phyloP scores from a whole-genome alignment of 37 sponge, comb jelly and placozoan species.

The Oscarella lobularis region DNA sequence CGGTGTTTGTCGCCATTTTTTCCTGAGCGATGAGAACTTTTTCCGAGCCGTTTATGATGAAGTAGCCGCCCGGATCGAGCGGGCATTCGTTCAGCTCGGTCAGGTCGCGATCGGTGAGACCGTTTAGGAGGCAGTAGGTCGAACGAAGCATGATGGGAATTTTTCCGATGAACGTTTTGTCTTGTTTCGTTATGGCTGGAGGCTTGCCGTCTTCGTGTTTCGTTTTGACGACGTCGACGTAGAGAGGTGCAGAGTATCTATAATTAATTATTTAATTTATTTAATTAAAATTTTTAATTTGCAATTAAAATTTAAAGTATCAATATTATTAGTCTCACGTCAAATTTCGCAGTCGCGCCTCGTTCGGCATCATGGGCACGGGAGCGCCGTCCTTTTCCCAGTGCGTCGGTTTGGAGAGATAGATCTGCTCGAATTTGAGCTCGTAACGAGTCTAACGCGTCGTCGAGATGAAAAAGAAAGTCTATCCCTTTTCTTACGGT shows the following conservation, averaged over 20 bases:
- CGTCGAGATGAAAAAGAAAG: not conserved
- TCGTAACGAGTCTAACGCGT: slow-evolving; percentile 61
- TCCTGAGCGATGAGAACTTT: slow-evolving; percentile 99
- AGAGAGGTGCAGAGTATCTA: slow-evolving; percentile 87
- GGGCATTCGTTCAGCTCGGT: slow-evolving; percentile 99
- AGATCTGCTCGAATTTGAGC: slow-evolving; percentile 99
- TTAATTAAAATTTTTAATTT: too few species aligned
- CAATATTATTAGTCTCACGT: slow-evolving; percentile 39
- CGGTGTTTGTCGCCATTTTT: slow-evolving; percentile 99
- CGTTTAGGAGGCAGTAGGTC: slow-evolving; percentile 88
- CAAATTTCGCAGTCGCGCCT: slow-evolving; percentile 92
- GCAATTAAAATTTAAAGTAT: slow-evolving; percentile 8
- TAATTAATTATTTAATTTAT: too few species aligned
- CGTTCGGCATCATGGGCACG: slow-evolving; percentile 92
- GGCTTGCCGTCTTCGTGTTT: slow-evolving; percentile 44
- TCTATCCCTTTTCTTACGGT: not conserved
- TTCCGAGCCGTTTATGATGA: slow-evolving; percentile 98
- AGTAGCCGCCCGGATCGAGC: slow-evolving; percentile 98
- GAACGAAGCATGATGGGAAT: slow-evolving; percentile 99
- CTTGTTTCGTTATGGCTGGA: slow-evolving; percentile 42
- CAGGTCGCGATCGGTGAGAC: slow-evolving; percentile 89
- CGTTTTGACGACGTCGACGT: slow-evolving; percentile 96
- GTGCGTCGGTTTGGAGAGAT: slow-evolving; percentile 95
- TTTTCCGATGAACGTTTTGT: slow-evolving; percentile 94
- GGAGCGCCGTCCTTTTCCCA: slow-evolving; percentile 98